Evolutionary conservation across 2,888 invertebrate genomes (phyloP).

Genomic region (Drosophila villosipedis): DNA sequence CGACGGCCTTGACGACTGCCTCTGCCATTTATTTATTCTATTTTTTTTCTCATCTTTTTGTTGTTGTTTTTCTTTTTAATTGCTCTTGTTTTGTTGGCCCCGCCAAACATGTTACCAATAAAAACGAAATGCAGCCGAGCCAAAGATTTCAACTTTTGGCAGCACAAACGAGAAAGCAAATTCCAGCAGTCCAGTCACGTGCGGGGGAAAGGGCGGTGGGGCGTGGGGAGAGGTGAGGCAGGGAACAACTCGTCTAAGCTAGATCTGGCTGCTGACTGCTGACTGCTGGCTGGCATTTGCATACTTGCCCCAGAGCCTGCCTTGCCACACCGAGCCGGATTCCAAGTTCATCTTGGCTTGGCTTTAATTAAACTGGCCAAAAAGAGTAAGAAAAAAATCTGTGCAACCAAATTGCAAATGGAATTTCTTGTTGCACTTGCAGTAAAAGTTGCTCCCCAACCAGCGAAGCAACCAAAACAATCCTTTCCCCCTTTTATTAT

Average conservation of each 20-base stretch:
- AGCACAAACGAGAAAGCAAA: conserved; percentile 71
- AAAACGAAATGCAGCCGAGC: conserved; percentile 69
- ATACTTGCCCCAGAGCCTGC: conserved; percentile 72
- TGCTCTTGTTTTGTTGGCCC: conserved; percentile 36
- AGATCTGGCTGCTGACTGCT: conserved; percentile 19
- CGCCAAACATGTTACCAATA: conserved; percentile 75
- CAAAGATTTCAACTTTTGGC: conserved; percentile 29
- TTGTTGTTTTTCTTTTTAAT: conserved; percentile 43
- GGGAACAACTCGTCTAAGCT: conserved; percentile 30
- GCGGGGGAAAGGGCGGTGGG: conserved; percentile 3
- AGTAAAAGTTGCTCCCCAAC: conserved; percentile 66
- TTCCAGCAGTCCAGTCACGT: conserved; percentile 53
- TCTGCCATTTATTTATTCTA: conserved; percentile 15
- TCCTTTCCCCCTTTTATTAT: neutral
- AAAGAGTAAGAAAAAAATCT: conserved; percentile 6
- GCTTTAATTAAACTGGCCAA: conserved; percentile 47
- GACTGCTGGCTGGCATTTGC: conserved; percentile 60
- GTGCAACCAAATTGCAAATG: conserved; percentile 38
- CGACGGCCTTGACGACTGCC: conserved; percentile 41
- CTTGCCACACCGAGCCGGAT: conserved; percentile 49
- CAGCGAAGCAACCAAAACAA: conserved; percentile 38
- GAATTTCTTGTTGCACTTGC: conserved; percentile 58
- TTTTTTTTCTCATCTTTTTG: conserved; percentile 12
- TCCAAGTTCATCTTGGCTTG: conserved; percentile 27
- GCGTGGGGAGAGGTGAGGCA: neutral